A percentile compares a stretch with the other conserved stretches of the same genome.
Conservation (phyloP, 35 echinoderm and acorn worm genomes). For the Acanthaster planci region DNA sequence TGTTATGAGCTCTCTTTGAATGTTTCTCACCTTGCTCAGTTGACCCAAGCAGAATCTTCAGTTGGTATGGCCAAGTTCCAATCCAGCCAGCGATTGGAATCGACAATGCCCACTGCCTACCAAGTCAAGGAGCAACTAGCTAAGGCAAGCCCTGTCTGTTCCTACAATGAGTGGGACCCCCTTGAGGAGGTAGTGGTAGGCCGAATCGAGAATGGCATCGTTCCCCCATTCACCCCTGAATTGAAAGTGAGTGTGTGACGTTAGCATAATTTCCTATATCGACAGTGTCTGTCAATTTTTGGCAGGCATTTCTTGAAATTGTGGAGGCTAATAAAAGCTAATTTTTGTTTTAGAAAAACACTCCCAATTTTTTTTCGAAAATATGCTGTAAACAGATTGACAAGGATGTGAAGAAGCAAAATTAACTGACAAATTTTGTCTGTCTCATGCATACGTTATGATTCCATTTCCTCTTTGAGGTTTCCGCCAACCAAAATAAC, state of each 20-base stretch:
- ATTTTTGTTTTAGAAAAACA: no score
- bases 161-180: slow-evolving; percentile 89
- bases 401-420: no score
- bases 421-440: no score
- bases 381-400: no score
- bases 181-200: slow-evolving; percentile 91
- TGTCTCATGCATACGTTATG: background rate
- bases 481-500: slow-evolving; percentile 54
- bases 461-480: slow-evolving; percentile 26
- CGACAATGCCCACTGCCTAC: background rate
- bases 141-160: slow-evolving; percentile 64
- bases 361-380: no score
- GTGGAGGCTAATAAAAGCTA: no score
- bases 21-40: no score
- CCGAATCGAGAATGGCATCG: slow-evolving; percentile 64
- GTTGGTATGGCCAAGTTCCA: background rate
- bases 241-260: slow-evolving; percentile 92
- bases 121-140: background rate
- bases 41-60: no score
- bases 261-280: no score
- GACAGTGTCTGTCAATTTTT: no score
- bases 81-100: background rate
- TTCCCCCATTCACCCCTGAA: slow-evolving; percentile 61
- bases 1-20: no score
- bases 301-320: no score